Percentiles rank a stretch among this genome's conserved stretches.
These are phyloP conservation scores for Melanotaenia duboulayi DNA, from an alignment of 2,113 vertebrate species.

Conservation along the genomic window DNA sequence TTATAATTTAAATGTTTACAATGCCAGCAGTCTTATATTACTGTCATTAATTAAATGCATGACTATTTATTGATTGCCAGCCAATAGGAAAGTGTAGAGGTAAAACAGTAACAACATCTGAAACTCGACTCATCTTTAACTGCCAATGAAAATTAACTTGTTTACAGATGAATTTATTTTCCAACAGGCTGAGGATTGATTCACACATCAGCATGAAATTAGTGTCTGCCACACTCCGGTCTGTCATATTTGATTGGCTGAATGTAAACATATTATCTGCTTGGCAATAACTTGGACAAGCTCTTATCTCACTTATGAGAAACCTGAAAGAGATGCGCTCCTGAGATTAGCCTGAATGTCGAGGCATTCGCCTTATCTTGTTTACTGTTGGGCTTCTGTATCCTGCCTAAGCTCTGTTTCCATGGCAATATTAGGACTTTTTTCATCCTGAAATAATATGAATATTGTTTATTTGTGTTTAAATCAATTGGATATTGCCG, in stretches of 20 bases:
- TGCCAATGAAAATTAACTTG: neutral
- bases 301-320: constrained; percentile 58
- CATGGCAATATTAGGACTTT: constrained; percentile 62
- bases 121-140: too few species aligned
- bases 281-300: constrained; percentile 50
- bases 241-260: constrained; percentile 21
- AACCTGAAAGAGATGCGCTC: constrained; percentile 43
- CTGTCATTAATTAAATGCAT: too few species aligned
- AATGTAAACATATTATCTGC: constrained; percentile 26
- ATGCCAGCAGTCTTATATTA: too few species aligned
- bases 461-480: constrained; percentile 46
- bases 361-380: constrained; percentile 55
- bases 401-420: constrained; percentile 51
- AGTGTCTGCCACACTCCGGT: neutral
- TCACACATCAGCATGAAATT: constrained; percentile 12
- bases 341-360: constrained; percentile 41
- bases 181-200: neutral
- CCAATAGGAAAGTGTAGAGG: too few species aligned
- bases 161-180: neutral
- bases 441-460: constrained; percentile 33
- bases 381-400: constrained; percentile 35
- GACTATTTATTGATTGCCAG: too few species aligned
- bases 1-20: too few species aligned
- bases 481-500: constrained; percentile 62
- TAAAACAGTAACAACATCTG: too few species aligned